Base-by-base conservation (phyloP, 2,113 vertebrate genomes). In the Nannobrachium achirus region DNA sequence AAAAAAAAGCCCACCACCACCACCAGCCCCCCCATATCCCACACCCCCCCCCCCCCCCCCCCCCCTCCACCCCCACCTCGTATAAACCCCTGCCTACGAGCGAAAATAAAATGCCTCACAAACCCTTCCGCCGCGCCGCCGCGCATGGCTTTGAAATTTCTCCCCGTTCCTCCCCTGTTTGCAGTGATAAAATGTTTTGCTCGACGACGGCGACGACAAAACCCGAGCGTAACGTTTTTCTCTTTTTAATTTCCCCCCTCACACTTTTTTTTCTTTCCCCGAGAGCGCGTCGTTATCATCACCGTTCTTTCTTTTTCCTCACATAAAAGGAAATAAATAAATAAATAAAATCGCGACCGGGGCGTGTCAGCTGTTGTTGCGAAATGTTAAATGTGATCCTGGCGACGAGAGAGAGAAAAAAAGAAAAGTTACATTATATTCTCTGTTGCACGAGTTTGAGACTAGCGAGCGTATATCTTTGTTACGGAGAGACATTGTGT, bases 121-220 rank as follows among this genome's bases (percentile, higher is more conserved):
- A 72, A 76, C 50, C 0, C 3, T n/a, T 66, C 44, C 9, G 33
- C 20, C 1, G 13, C 18, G 15, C 39, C 2, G 15, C 39, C 2
- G 25, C 40, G 69, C 69, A 75, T 42, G 62, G 71, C 78, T 81
- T 68, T 71, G 69, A 76, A 81, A 87, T 76, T 65, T 38, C 49
- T 42, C 69, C 44, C 79, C 78, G 78, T 73, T 81, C 66, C 77
- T 63, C 73, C 79, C 66, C 77, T 63, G 44, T 82, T 81, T 77
- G 71, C 16, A 58, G 70, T 8, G 61, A 82, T 82, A 77, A 78
- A 81, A 76, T 56, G 79, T 78, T 71, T 75, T 44, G 59, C 66
- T 83, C 74, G 64, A 83, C 83, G 67, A 86, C 70, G 71, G 40
- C 49, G 13, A 57, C 8, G 39, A 2, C 10, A 46, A 46, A 46